Conservation (phyloP, 2,113 vertebrate species). For the Stictonetta naevosa region DNA sequence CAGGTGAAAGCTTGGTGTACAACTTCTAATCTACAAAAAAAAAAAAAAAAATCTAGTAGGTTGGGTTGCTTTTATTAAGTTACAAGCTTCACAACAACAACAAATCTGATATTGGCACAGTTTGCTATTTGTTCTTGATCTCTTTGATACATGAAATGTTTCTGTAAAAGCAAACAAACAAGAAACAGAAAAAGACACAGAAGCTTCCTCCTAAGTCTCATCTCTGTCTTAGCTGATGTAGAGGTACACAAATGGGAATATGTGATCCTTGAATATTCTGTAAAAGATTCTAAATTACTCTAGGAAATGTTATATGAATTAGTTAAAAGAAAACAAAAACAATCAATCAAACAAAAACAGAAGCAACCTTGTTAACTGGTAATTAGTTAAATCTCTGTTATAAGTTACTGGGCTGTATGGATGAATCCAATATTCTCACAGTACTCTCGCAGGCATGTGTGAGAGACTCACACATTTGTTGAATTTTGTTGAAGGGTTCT, state of each 20-base stretch:
- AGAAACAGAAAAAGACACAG: not conserved
- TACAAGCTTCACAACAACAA: not conserved
- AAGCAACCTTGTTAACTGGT: not conserved
- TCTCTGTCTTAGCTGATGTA: not conserved
- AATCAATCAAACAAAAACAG: not conserved
- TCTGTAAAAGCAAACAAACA: not conserved
- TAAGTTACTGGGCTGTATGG: rapidly evolving
- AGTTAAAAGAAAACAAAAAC: rapidly evolving
- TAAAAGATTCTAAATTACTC: not conserved
- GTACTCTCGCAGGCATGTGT: rapidly evolving
- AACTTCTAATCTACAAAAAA: not conserved
- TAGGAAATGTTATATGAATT: not conserved
- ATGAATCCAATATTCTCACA: not conserved
- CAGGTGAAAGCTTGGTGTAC: not conserved
- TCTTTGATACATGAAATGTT: not conserved
- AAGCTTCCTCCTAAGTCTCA: not conserved
- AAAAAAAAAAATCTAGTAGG: not conserved
- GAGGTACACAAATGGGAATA: not conserved
- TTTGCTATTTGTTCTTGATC: not conserved
- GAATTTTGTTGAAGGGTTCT: not conserved
- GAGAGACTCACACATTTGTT: not conserved
- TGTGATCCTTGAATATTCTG: not conserved
- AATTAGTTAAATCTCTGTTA: not conserved
- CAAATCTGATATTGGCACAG: rapidly evolving
- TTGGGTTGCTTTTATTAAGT: not conserved